Conservation (phyloP, 1,140 invertebrate species). For the Hirudo medicinalis region DNA sequence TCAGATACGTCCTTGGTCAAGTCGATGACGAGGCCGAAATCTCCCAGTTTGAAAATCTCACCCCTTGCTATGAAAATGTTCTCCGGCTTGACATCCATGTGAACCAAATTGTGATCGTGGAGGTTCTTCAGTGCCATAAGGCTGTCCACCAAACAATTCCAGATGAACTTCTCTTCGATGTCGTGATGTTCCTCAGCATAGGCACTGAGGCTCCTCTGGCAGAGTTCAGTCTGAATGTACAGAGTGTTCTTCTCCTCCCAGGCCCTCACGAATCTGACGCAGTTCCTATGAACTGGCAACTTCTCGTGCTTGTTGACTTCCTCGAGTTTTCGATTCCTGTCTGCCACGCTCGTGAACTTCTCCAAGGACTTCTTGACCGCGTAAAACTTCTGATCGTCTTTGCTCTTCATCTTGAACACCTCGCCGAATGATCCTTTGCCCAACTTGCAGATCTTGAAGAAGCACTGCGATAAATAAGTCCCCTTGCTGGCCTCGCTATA, state of each 20-base stretch:
- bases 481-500: conserved; percentile 37
- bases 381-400: conserved; percentile 53
- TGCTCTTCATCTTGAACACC: conserved; percentile 52
- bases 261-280: conserved; percentile 53
- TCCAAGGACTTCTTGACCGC: conserved; percentile 55
- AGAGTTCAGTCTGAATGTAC: conserved; percentile 61
- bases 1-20: conserved; percentile 44
- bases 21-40: conserved; percentile 60
- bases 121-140: conserved; percentile 52
- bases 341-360: conserved; percentile 48
- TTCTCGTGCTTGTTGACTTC: conserved; percentile 60
- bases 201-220: conserved; percentile 44
- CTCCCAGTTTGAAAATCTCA: conserved; percentile 54
- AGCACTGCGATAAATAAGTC: conserved; percentile 52
- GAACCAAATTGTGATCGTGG: conserved; percentile 53
- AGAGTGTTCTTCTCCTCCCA: conserved; percentile 60
- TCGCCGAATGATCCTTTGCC: conserved; percentile 62
- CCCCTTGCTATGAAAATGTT: conserved; percentile 55
- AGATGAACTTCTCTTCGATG: conserved; percentile 43
- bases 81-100: conserved; percentile 63
- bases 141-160: conserved; percentile 48
- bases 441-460: conserved; percentile 48
- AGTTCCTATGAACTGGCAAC: conserved; percentile 54
- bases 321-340: conserved; percentile 51
- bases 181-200: conserved; percentile 42